Evolutionary conservation across 1,140 invertebrate species (phyloP).

Genomic region (Anastatus disparis): DNA sequence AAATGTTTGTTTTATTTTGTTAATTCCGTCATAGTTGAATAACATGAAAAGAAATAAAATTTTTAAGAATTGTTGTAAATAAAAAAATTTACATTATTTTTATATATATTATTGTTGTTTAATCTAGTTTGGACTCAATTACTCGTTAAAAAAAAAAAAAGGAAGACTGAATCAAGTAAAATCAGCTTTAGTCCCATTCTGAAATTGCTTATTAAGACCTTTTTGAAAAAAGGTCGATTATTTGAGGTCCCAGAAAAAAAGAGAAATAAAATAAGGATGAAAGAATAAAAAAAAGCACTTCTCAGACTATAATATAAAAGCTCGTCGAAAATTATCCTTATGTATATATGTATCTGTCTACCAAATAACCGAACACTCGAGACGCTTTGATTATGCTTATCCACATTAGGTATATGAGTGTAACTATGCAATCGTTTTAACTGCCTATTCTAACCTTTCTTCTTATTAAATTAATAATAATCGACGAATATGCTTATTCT

Average conservation of each 20-base stretch:
- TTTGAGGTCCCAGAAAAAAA: constrained; percentile 49
- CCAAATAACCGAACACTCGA: constrained; percentile 55
- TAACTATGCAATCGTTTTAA: no score
- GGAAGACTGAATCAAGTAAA: neutral
- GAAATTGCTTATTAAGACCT: constrained; percentile 66
- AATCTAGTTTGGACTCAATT: constrained; percentile 51
- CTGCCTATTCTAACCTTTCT: constrained; percentile 56
- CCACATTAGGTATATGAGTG: constrained; percentile 63
- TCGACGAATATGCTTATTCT: constrained; percentile 40
- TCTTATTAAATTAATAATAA: constrained; percentile 61
- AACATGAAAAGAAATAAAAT: no score
- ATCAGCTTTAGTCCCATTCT: constrained; percentile 12
- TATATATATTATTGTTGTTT: no score
- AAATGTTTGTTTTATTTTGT: no score
- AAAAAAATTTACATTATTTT: no score
- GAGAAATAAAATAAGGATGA: constrained; percentile 51
- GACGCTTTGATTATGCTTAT: constrained; percentile 62
- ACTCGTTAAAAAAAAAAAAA: constrained; percentile 47
- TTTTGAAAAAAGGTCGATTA: constrained; percentile 63
- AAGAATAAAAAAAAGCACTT: constrained; percentile 34
- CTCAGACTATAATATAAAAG: no score
- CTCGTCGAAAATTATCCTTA: constrained; percentile 63
- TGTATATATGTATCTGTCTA: constrained; percentile 61
- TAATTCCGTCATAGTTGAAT: no score
- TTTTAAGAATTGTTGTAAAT: no score